Evolutionary conservation across 2,797 vertebrate genomes (phyloP).

Genomic region (Gadopsis marmoratus): DNA sequence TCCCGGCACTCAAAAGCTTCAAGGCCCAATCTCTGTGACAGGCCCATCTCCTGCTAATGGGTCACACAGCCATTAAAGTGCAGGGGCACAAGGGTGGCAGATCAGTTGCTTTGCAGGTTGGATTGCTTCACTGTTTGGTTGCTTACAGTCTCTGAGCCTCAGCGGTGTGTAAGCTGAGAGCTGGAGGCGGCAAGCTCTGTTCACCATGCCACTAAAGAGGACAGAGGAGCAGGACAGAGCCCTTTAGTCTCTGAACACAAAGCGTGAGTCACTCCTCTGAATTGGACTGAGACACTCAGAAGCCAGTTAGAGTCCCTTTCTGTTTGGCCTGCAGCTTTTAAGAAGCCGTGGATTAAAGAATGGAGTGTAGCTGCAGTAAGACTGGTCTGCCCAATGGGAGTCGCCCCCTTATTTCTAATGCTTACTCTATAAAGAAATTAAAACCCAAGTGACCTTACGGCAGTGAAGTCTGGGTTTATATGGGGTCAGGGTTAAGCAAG

Average conservation of each 20-base stretch:
- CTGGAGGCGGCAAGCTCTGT: conserved; percentile 63
- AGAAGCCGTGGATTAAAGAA: conserved; percentile 58
- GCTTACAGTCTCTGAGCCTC: conserved; percentile 53
- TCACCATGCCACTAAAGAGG: conserved; percentile 60
- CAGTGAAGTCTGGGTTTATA: conserved; percentile 30
- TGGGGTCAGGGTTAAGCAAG: conserved; percentile 71
- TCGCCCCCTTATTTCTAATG: conserved; percentile 21
- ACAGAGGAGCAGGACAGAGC: conserved; percentile 60
- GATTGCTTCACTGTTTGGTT: conserved; percentile 65
- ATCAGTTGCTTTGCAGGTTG: conserved; percentile 61
- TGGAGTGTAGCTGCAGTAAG: conserved; percentile 28
- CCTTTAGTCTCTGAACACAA: conserved; percentile 68
- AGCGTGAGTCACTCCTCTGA: conserved; percentile 60
- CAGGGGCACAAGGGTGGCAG: conserved; percentile 51
- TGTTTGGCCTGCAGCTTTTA: conserved; percentile 63
- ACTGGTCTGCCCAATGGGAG: conserved; percentile 32
- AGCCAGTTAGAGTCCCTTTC: conserved; percentile 51
- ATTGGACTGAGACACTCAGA: conserved; percentile 55
- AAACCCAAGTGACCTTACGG: conserved; percentile 49
- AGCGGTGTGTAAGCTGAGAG: conserved; percentile 49
- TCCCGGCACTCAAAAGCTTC: conserved; percentile 67
- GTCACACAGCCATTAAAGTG: conserved; percentile 70
- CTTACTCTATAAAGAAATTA: conserved; percentile 43
- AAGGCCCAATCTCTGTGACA: conserved; percentile 70
- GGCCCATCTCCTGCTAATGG: conserved; percentile 73